These are phyloP conservation scores for Venusia cambrica DNA, from an alignment of 2,888 invertebrate genomes.

Conservation along the genomic window DNA sequence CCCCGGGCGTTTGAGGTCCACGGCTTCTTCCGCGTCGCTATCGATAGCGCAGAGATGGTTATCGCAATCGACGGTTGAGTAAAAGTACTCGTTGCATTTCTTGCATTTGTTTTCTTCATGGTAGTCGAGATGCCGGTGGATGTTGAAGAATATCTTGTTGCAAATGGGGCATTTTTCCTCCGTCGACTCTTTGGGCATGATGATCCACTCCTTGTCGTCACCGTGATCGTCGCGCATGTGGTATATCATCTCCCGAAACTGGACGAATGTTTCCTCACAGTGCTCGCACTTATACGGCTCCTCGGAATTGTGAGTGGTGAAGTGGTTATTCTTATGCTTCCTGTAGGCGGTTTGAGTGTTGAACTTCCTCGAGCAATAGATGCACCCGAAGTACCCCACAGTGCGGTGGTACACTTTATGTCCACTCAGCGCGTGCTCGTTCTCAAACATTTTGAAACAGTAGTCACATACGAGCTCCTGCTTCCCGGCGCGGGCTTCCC, in stretches of 20 bases:
- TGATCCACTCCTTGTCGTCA: conserved; percentile 71
- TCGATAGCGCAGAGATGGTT: conserved; percentile 70
- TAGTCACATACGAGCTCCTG: conserved; percentile 68
- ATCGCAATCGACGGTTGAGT: conserved; percentile 59
- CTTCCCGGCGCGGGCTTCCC: conserved; percentile 47
- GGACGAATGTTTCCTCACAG: conserved; percentile 78
- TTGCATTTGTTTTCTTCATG: conserved; percentile 74
- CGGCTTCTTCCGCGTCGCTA: conserved; percentile 60
- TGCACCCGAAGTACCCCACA: conserved; percentile 68
- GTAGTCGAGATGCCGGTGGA: conserved; percentile 65
- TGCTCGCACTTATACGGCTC: conserved; percentile 72
- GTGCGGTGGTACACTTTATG: conserved; percentile 73
- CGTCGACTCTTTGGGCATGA: conserved; percentile 63
- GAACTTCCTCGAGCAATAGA: conserved; percentile 76
- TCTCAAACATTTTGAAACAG: conserved; percentile 71
- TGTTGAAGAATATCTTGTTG: conserved; percentile 65
- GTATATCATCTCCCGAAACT: conserved; percentile 75
- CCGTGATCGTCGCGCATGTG: conserved; percentile 72
- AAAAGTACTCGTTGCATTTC: conserved; percentile 73
- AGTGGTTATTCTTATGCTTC: conserved; percentile 76
- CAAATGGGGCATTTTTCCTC: conserved; percentile 69
- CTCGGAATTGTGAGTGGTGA: conserved; percentile 61
- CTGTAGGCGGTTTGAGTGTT: conserved; percentile 69
- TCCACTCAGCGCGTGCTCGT: conserved; percentile 58
- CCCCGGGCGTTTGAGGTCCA: conserved; percentile 32